phyloP scores from a whole-genome alignment of 2,888 invertebrate genomes.

The Yponomeuta malinellus region DNA sequence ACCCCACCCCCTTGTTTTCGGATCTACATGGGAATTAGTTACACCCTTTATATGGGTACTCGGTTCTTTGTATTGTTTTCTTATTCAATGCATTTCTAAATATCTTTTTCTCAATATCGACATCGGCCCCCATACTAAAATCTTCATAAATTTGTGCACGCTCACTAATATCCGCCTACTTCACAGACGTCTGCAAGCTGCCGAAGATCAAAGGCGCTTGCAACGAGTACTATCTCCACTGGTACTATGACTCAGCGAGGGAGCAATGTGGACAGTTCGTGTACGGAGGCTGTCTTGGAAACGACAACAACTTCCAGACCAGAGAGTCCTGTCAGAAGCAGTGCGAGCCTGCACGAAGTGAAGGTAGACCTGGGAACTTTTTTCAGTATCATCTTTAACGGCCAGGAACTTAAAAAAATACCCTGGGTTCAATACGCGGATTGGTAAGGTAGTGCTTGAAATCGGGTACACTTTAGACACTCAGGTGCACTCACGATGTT shows the following conservation, averaged over 20 bases:
- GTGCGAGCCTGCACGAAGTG: slow-evolving; percentile 76
- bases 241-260: slow-evolving; percentile 87
- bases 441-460: too few relatives aligned
- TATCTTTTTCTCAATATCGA: too few relatives aligned
- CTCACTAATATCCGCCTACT: background rate
- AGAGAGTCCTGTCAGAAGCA: slow-evolving; percentile 84
- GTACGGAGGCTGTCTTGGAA: slow-evolving; percentile 95
- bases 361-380: slow-evolving; percentile 71
- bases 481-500: too few relatives aligned
- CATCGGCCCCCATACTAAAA: too few relatives aligned
- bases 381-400: background rate
- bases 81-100: too few relatives aligned
- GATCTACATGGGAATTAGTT: too few relatives aligned
- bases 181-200: slow-evolving; percentile 82
- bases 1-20: too few relatives aligned
- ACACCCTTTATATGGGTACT: too few relatives aligned
- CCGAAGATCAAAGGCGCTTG: slow-evolving; percentile 91
- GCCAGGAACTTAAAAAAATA: background rate
- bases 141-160: too few relatives aligned
- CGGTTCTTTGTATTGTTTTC: too few relatives aligned
- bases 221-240: slow-evolving; percentile 84
- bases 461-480: too few relatives aligned
- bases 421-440: too few relatives aligned
- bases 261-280: slow-evolving; percentile 90
- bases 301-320: slow-evolving; percentile 89